Conservation (phyloP, 2,113 vertebrate genomes). For the Lampris megalopsis region DNA sequence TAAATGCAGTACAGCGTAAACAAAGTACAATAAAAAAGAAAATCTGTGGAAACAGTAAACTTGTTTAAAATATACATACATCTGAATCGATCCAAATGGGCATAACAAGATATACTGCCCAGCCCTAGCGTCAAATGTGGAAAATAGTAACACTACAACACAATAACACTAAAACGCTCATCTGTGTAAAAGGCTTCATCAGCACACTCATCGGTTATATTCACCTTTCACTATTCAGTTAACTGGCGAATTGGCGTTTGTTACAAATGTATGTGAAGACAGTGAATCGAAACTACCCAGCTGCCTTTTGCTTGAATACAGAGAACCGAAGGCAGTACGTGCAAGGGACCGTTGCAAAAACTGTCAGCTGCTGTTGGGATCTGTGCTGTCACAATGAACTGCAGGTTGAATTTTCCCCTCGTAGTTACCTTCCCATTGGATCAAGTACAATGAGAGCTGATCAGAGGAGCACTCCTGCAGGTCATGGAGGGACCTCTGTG, state of each 20-base stretch:
- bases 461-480: neutral
- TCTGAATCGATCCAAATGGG: too few relatives aligned
- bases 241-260: neutral
- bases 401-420: neutral
- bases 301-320: neutral
- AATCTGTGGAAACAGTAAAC: neutral
- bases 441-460: neutral
- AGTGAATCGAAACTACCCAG: neutral
- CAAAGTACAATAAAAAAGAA: neutral
- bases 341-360: conserved; percentile 7
- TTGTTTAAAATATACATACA: neutral
- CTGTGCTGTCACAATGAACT: neutral
- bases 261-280: neutral
- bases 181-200: neutral
- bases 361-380: neutral
- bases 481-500: neutral
- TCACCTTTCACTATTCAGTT: conserved; percentile 6
- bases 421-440: neutral
- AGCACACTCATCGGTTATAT: neutral
- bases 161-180: neutral
- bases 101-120: too few relatives aligned
- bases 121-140: neutral
- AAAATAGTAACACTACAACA: neutral
- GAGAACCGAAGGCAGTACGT: neutral
- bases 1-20: neutral